Evolutionary conservation across 2,888 invertebrate genomes (phyloP).

Genomic region (Erannis defoliaria): DNA sequence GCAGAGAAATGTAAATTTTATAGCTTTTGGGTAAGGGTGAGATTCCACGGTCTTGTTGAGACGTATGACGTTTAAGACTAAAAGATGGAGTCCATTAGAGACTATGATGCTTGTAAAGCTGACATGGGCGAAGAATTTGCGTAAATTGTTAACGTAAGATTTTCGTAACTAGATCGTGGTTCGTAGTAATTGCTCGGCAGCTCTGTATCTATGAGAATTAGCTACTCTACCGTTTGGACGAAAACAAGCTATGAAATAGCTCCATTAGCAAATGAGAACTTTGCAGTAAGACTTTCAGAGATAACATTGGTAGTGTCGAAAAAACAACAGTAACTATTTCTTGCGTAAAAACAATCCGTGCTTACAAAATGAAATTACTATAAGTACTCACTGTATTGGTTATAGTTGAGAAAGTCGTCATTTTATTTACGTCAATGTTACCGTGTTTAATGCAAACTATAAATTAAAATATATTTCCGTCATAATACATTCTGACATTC

Average conservation of each 20-base stretch:
- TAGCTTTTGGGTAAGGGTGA: conserved; percentile 41
- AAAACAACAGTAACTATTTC: neutral
- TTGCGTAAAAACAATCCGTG: neutral
- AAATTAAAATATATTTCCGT: conserved; percentile 28
- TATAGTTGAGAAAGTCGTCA: neutral
- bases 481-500: conserved; percentile 23
- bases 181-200: conserved; percentile 62
- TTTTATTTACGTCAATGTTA: conserved; percentile 18
- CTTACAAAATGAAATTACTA: neutral
- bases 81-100: conserved; percentile 65
- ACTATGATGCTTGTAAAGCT: conserved; percentile 68
- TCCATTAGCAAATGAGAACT: conserved; percentile 26
- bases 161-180: conserved; percentile 69
- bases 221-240: conserved; percentile 34
- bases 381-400: neutral
- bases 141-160: conserved; percentile 66
- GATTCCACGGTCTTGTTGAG: conserved; percentile 37
- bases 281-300: conserved; percentile 1
- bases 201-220: conserved; percentile 31
- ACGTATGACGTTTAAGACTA: conserved; percentile 43
- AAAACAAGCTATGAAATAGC: conserved; percentile 16
- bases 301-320: neutral
- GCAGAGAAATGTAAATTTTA: conserved; percentile 46
- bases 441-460: conserved; percentile 22
- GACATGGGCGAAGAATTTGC: conserved; percentile 63